A percentile compares a stretch with the other conserved stretches of the same genome.
Evolutionary conservation across 2,888 invertebrate genomes (phyloP).

Genomic region (Linyphia triangularis): DNA sequence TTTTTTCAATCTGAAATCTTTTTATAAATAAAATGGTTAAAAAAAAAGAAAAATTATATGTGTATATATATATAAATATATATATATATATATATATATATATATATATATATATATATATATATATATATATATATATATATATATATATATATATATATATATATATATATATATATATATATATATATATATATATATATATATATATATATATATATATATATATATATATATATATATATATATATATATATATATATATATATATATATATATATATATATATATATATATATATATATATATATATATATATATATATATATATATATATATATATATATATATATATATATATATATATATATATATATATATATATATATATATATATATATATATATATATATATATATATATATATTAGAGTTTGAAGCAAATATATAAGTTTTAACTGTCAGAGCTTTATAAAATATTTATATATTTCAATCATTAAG

Average conservation of each 20-base stretch:
- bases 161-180: constrained; percentile 38
- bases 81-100: constrained; percentile 12
- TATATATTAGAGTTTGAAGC: too few species aligned
- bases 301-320: too few species aligned
- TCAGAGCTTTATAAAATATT: too few species aligned
- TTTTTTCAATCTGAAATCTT: too few species aligned
- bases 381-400: not conserved
- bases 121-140: constrained; percentile 22
- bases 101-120: constrained; percentile 2
- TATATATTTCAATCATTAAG: too few species aligned
- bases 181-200: constrained; percentile 33
- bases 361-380: constrained; percentile 18
- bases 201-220: constrained; percentile 4
- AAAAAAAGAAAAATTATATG: too few species aligned
- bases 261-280: constrained; percentile 23
- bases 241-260: not conserved
- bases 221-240: constrained; percentile 3
- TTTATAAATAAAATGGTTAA: too few species aligned
- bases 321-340: too few species aligned
- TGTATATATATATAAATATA: constrained; percentile 1
- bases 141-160: constrained; percentile 13
- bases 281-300: too few species aligned
- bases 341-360: not conserved
- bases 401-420: too few species aligned
- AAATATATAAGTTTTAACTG: too few species aligned